Evolutionary conservation across 2,113 vertebrate species (phyloP), one percentile per base, ranked within the genome.

Genomic region (Calidris pygmaea): DNA sequence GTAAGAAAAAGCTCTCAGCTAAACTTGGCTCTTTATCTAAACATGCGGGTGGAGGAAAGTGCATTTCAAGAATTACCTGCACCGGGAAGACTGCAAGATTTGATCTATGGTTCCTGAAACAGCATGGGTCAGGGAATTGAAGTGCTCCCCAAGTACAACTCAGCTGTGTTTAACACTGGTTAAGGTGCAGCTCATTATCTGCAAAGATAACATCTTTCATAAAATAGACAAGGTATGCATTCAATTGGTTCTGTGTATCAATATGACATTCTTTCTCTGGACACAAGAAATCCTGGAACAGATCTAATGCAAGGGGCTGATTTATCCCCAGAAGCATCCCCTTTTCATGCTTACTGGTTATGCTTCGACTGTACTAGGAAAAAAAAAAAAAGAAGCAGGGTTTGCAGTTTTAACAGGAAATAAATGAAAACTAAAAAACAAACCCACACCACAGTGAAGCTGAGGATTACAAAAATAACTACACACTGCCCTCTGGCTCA

Each of bases 401-500:
- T 58, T 96, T 96, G 82, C 89, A 94, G 90, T 71, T 92, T 95
- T 91, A 96, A 93, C 78, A 95, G 85, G 82, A 96, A 97, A 93
- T 75, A 96, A 96, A 95, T 66, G 59, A 96, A 93, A 96, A 93
- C 68, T 65, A 19, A 93, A 95, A 97, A 91, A 48, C 81, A 95
- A 96, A 48, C 77, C 81, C 66, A 79, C 74, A 65, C 75, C 71
- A 80, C 87, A 96, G 90, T 76, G 83, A 93, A 87, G 67, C 81
- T 76, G 80, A 73, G 72, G 93, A 95, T 96, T 93, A 88, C 91
- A 96, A 96, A 93, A 93, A 73, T 88, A 94, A 96, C 89, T 87
- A 93, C 91, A 96, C 89, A 96, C 81, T 96, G 96, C 95, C 95
- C 94, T 94, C 96, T 96, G 95, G 96, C 95, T 97, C 89, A 41